These are phyloP conservation scores for Cyprinodon brontotheroides DNA, from an alignment of 2,113 vertebrate species.

Conservation along the genomic window DNA sequence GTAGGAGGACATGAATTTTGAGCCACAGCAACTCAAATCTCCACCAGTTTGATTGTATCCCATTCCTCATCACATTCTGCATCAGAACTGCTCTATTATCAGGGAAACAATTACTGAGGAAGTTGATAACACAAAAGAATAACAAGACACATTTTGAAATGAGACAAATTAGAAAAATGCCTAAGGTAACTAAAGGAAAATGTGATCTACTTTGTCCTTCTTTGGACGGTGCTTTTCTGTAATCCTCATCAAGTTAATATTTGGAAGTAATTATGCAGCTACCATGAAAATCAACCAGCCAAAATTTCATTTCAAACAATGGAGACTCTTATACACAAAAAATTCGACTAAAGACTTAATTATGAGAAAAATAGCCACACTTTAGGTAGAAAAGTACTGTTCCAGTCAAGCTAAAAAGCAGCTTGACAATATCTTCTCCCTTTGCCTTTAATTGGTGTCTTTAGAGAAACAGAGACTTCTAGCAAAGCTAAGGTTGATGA, in stretches of 20 bases:
- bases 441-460: background rate
- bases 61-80: background rate
- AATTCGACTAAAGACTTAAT: background rate
- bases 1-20: background rate
- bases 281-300: background rate
- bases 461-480: background rate
- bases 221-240: background rate
- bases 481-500: background rate
- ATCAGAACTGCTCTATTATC: background rate
- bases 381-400: background rate
- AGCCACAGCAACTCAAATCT: background rate
- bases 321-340: background rate
- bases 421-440: background rate
- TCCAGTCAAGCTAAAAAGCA: background rate
- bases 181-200: background rate
- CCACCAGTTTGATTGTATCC: background rate
- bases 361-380: background rate
- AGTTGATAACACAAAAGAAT: background rate
- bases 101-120: background rate
- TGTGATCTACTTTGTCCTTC: background rate
- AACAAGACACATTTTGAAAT: background rate
- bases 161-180: background rate
- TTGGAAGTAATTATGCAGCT: background rate
- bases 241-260: background rate
- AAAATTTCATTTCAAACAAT: background rate